Percentiles rank a stretch among this genome's conserved stretches.
Evolutionary conservation across 2,888 invertebrate genomes (phyloP).

Genomic region (Pseudoips prasinana): DNA sequence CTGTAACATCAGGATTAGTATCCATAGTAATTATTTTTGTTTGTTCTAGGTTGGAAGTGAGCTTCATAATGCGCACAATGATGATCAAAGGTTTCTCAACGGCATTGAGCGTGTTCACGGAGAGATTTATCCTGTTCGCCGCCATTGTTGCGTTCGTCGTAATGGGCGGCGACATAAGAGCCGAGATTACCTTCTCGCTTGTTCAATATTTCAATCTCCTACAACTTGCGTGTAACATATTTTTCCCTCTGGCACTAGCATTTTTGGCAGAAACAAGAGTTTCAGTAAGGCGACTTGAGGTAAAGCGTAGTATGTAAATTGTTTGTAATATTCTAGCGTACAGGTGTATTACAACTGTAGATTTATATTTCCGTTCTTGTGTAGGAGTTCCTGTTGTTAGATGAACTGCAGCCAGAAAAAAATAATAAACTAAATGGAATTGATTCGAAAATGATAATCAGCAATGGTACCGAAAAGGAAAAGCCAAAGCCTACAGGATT

Average conservation of each 20-base stretch:
- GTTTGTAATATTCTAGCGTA: too few relatives aligned
- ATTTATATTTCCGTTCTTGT: slow-evolving; percentile 16
- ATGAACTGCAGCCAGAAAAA: slow-evolving; percentile 56
- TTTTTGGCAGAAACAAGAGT: slow-evolving; percentile 84
- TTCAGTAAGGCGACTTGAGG: slow-evolving; percentile 84
- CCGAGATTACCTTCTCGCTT: slow-evolving; percentile 88
- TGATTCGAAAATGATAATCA: slow-evolving; percentile 37
- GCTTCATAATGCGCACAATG: slow-evolving; percentile 83
- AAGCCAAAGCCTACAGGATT: slow-evolving; percentile 49
- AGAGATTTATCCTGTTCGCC: slow-evolving; percentile 90
- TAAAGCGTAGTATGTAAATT: too few relatives aligned
- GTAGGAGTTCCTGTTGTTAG: slow-evolving; percentile 69
- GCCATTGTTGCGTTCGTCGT: slow-evolving; percentile 89
- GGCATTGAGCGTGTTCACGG: slow-evolving; percentile 89
- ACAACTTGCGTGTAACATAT: slow-evolving; percentile 85
- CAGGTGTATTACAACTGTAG: too few relatives aligned
- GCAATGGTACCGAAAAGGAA: slow-evolving; percentile 50
- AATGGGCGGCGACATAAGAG: slow-evolving; percentile 81
- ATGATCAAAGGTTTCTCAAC: slow-evolving; percentile 85
- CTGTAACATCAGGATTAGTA: too few relatives aligned
- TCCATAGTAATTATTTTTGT: neutral
- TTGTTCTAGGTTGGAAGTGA: slow-evolving; percentile 84
- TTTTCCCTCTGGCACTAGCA: slow-evolving; percentile 83
- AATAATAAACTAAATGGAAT: slow-evolving; percentile 38
- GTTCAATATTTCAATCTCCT: slow-evolving; percentile 90